Evolutionary conservation across 1,140 invertebrate species (phyloP).

Genomic region (Pectinophora gossypiella): DNA sequence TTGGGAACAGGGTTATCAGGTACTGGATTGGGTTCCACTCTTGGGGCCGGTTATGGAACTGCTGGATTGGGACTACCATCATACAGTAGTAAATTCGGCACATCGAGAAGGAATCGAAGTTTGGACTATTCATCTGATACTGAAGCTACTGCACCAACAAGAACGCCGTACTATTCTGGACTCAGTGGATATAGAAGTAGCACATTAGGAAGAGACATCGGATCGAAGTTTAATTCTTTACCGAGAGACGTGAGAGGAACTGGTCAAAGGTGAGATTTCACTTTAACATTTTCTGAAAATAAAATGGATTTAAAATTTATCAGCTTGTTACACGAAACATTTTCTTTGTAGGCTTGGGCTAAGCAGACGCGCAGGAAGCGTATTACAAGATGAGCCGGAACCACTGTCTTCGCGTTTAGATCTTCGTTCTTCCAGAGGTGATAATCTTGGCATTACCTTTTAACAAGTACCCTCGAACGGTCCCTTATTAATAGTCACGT

Average conservation of each 20-base stretch:
- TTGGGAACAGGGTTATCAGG: slow-evolving; percentile 50
- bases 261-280: slow-evolving; percentile 55
- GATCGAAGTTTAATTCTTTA: slow-evolving; percentile 83
- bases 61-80: slow-evolving; percentile 62
- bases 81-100: slow-evolving; percentile 59
- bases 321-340: background rate
- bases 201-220: slow-evolving; percentile 73
- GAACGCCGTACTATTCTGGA: slow-evolving; percentile 84
- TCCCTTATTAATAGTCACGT: no score
- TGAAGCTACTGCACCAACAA: slow-evolving; percentile 88
- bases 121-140: slow-evolving; percentile 96
- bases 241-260: slow-evolving; percentile 82
- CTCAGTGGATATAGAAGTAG: slow-evolving; percentile 68
- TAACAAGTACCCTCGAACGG: background rate
- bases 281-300: background rate
- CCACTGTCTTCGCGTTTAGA: slow-evolving; percentile 63
- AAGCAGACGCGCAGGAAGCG: slow-evolving; percentile 58
- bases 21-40: slow-evolving; percentile 50
- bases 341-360: slow-evolving; percentile 47
- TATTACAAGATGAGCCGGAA: slow-evolving; percentile 65
- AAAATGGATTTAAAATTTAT: no score
- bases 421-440: slow-evolving; percentile 69
- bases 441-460: background rate
- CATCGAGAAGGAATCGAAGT: slow-evolving; percentile 82
- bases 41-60: slow-evolving; percentile 75